These are phyloP conservation scores for Coracopsis vasa DNA, from an alignment of 2,113 vertebrate species.

Conservation along the genomic window DNA sequence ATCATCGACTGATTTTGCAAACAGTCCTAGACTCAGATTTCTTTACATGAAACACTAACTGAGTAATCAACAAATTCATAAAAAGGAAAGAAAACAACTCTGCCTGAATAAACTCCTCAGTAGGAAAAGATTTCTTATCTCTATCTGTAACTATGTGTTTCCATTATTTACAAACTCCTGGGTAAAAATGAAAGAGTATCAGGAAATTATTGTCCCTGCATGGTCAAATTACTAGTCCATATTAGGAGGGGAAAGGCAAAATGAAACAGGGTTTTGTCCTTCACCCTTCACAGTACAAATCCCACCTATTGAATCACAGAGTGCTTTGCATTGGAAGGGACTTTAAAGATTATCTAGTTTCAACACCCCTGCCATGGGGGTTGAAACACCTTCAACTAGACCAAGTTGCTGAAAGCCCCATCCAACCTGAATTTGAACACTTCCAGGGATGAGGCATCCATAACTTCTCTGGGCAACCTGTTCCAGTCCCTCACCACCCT, in stretches of 20 bases:
- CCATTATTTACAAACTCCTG: neutral
- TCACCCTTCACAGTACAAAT: neutral
- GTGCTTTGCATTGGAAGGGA: neutral
- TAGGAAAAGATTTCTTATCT: neutral
- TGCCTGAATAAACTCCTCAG: neutral
- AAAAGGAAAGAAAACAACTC: neutral
- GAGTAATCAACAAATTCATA: neutral
- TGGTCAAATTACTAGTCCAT: neutral
- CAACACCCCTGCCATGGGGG: too few relatives aligned
- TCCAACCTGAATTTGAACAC: neutral
- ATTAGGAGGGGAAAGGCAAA: neutral
- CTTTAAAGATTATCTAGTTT: neutral
- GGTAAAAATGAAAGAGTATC: neutral
- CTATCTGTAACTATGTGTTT: neutral
- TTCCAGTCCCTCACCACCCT: neutral
- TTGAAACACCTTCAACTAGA: neutral
- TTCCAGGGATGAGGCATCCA: neutral
- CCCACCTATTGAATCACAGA: neutral
- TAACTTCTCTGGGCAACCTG: neutral
- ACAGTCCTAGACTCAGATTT: neutral
- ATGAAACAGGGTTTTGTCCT: neutral
- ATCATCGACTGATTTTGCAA: neutral
- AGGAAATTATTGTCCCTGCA: neutral
- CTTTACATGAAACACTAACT: neutral
- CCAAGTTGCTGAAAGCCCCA: neutral